Conservation (phyloP, 2,797 vertebrate genomes). For the Lacerta agilis region DNA sequence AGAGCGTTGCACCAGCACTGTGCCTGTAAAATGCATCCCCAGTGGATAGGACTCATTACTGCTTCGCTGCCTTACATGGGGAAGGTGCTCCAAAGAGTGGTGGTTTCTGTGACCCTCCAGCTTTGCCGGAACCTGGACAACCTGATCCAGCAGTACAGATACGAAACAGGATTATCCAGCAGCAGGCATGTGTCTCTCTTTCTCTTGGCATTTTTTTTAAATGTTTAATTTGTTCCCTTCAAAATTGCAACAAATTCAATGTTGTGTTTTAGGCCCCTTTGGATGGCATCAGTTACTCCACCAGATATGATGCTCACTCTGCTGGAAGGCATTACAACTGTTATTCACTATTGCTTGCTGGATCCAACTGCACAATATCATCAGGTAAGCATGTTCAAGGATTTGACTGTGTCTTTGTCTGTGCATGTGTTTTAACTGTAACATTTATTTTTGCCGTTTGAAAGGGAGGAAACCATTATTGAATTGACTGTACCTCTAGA, state of each 20-base stretch:
- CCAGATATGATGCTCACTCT: constrained; percentile 96
- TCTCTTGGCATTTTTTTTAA: constrained; percentile 24
- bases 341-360: constrained; percentile 97
- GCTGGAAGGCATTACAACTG: constrained; percentile 94
- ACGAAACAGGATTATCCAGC: constrained; percentile 91
- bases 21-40: constrained; percentile 97
- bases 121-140: constrained; percentile 97
- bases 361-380: constrained; percentile 96
- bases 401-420: background rate
- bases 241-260: background rate
- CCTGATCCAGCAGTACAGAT: constrained; percentile 95
- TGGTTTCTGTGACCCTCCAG: constrained; percentile 96
- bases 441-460: background rate
- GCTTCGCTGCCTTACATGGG: constrained; percentile 98
- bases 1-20: constrained; percentile 96
- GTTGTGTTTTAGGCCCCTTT: constrained; percentile 86
- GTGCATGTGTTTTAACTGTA: background rate
- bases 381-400: constrained; percentile 84
- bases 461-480: background rate
- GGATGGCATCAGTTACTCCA: constrained; percentile 95
- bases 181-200: constrained; percentile 82
- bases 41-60: constrained; percentile 97
- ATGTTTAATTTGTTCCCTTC: constrained; percentile 1
- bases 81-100: constrained; percentile 91
- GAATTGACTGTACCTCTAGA: background rate